Conservation (phyloP, 2,797 vertebrate genomes). For the Aplochiton taeniatus region DNA sequence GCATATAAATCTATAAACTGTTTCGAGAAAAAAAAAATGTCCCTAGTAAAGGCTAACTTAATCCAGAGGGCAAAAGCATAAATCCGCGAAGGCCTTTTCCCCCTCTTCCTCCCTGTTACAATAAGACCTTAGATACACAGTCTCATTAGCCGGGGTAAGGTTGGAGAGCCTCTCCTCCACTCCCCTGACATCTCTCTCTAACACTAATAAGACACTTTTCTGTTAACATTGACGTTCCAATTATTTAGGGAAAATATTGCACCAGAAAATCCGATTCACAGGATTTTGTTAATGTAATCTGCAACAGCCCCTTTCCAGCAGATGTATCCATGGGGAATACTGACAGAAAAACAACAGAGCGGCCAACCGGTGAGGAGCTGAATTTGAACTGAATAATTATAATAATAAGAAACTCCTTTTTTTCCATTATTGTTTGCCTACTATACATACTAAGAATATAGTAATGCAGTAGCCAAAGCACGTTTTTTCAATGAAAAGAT, state of each 20-base stretch:
- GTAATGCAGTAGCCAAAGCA: no score
- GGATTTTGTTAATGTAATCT: constrained; percentile 47
- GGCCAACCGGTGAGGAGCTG: not conserved
- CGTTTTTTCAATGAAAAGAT: no score
- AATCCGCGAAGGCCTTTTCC: no score
- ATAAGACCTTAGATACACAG: constrained; percentile 67
- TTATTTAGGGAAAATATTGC: constrained; percentile 52
- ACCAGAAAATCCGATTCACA: constrained; percentile 27
- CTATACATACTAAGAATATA: no score
- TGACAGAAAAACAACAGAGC: constrained; percentile 6
- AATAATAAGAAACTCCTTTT: constrained; percentile 3
- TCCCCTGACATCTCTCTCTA: constrained; percentile 47
- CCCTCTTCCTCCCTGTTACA: constrained; percentile 41
- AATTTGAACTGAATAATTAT: constrained; percentile 12
- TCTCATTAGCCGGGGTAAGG: constrained; percentile 65
- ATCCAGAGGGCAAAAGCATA: no score
- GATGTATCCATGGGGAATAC: constrained; percentile 17
- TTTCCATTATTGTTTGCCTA: not conserved
- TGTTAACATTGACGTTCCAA: constrained; percentile 61
- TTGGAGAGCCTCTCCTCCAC: constrained; percentile 38
- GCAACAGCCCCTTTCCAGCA: constrained; percentile 10
- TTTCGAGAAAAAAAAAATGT: no score
- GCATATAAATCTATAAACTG: no score
- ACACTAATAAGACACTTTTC: constrained; percentile 64
- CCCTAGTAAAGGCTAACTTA: no score